Evolutionary conservation across 2,888 invertebrate genomes (phyloP).

Genomic region (Tethea ocularis): DNA sequence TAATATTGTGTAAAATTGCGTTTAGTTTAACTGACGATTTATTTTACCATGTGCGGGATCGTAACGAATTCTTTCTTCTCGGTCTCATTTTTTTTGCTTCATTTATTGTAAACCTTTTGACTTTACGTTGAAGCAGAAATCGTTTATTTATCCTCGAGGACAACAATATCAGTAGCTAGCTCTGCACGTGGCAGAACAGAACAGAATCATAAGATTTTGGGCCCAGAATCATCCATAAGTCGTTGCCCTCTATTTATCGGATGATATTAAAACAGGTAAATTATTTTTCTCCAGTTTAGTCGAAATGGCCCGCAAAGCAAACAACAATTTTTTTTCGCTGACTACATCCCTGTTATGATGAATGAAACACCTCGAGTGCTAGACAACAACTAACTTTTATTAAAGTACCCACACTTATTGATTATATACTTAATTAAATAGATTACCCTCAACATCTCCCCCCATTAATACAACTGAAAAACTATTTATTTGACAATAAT

Average conservation of each 20-base stretch:
- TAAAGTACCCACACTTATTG: too few relatives aligned
- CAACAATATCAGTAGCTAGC: neutral
- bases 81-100: slow-evolving; percentile 7
- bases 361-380: too few relatives aligned
- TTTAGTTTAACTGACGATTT: neutral
- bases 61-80: slow-evolving; percentile 4
- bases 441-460: too few relatives aligned
- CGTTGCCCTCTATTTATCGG: neutral
- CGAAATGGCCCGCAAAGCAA: neutral
- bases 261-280: too few relatives aligned
- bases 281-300: neutral
- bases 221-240: neutral
- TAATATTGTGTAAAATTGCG: neutral
- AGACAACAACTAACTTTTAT: too few relatives aligned
- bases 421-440: too few relatives aligned
- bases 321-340: neutral
- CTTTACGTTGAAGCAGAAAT: neutral
- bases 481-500: too few relatives aligned
- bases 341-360: neutral
- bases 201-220: neutral
- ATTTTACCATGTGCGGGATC: slow-evolving; percentile 4
- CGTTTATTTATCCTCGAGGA: neutral
- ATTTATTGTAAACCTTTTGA: slow-evolving; percentile 4
- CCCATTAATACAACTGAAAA: too few relatives aligned
- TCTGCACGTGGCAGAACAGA: neutral